A percentile compares a stretch with the other conserved stretches of the same genome.
Conservation (phyloP, 2,797 vertebrate species). For the Myotis pilosus region DNA sequence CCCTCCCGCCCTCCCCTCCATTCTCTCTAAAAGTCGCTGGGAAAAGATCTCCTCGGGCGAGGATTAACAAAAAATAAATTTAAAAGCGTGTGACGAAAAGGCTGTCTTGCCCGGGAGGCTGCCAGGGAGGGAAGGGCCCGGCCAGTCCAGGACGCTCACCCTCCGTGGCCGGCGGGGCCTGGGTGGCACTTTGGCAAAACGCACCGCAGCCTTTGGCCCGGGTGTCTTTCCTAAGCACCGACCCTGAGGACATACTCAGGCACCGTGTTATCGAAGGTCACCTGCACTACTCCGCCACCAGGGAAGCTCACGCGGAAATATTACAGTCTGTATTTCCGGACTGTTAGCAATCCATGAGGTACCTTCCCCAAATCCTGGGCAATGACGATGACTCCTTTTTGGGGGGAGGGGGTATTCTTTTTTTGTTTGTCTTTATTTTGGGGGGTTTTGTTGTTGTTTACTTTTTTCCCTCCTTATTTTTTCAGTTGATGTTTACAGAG, state of each 20-base stretch:
- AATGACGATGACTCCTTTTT: too few species aligned
- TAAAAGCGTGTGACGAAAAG: background rate
- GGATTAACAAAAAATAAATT: too few species aligned
- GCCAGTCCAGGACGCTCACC: background rate
- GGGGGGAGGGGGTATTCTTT: too few species aligned
- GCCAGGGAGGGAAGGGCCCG: accelerated
- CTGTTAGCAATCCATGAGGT: background rate
- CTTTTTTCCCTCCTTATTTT: too few species aligned
- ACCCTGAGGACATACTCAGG: background rate
- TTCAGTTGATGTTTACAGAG: too few species aligned
- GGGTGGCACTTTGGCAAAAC: background rate
- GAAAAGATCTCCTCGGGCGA: too few species aligned
- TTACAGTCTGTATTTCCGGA: accelerated
- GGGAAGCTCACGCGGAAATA: background rate
- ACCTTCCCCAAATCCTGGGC: background rate
- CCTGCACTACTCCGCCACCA: background rate
- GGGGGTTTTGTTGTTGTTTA: too few species aligned
- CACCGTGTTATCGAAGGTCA: background rate
- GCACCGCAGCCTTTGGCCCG: background rate
- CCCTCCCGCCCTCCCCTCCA: too few species aligned
- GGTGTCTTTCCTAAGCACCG: background rate
- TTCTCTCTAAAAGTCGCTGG: too few species aligned
- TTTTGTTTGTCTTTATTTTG: too few species aligned
- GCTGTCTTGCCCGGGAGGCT: background rate
- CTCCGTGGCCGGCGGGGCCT: accelerated